These are phyloP conservation scores for Neelides sp. DNA, from an alignment of 1,140 invertebrate genomes.

Conservation along the genomic window DNA sequence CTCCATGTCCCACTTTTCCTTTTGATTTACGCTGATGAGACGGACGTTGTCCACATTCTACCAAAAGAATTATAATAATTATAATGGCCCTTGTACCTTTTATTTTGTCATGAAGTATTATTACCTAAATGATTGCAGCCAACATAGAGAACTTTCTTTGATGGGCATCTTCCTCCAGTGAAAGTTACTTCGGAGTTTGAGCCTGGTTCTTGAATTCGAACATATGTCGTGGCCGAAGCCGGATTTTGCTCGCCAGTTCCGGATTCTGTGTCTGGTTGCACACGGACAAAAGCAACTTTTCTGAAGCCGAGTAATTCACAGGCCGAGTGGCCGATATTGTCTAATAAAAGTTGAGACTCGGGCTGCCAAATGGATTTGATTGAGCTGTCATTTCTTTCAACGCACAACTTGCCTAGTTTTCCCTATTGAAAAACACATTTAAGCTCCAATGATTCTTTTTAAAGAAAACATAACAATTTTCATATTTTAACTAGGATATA, in stretches of 20 bases:
- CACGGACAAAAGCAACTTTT: slow-evolving; percentile 29
- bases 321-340: slow-evolving; percentile 33
- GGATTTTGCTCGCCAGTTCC: slow-evolving; percentile 2
- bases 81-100: too few species aligned
- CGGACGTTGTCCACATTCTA: slow-evolving; percentile 62
- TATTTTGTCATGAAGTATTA: too few species aligned
- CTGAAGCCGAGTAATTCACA: slow-evolving; percentile 30
- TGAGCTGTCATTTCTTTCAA: slow-evolving; percentile 24
- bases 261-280: slow-evolving; percentile 24
- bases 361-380: slow-evolving; percentile 28
- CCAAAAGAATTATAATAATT: too few species aligned
- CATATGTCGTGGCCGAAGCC: slow-evolving; percentile 12
- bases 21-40: slow-evolving; percentile 22
- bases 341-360: slow-evolving; percentile 29
- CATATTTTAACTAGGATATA: too few species aligned
- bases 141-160: slow-evolving; percentile 64
- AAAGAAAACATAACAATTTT: background rate
- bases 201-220: slow-evolving; percentile 35
- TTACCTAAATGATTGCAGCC: slow-evolving; percentile 61
- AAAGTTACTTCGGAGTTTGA: slow-evolving; percentile 66
- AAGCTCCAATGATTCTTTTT: background rate
- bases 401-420: slow-evolving; percentile 28
- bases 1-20: slow-evolving; percentile 24
- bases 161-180: slow-evolving; percentile 55
- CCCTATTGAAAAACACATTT: slow-evolving; percentile 16